Evolutionary conservation across 2,113 vertebrate species (phyloP), one percentile per base, ranked within the genome.

Genomic region (Paradisaea rubra): DNA sequence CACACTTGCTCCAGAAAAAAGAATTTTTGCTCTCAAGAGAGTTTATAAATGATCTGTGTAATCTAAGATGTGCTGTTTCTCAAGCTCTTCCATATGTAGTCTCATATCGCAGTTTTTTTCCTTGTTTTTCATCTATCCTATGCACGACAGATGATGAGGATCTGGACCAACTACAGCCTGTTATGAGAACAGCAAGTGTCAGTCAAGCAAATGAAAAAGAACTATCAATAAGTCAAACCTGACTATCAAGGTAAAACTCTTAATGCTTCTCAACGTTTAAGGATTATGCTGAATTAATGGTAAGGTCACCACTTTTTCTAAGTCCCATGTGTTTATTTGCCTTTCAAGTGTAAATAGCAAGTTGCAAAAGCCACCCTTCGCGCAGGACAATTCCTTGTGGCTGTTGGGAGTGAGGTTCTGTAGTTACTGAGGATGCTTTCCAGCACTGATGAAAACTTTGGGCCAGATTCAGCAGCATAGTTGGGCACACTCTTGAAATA

Each of bases 251-350:
- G 13, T 54, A 80, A 93, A 57, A 9, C 25, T 81, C 54, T 53
- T 86, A 89, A 76, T 47, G 31, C 63, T 89, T 91, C 66, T 63
- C 9, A 27, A 92, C 81, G 20, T 11, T 77, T 52, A 69, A 85
- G 93, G 89, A 73, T 71, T 85, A 90, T 85, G 61, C 28, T 88
- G 63, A 94, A 87, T 95, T 95, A 91, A 77, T 68, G 87, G 69
- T 74, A 81, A 91, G 60, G 78, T 90, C n/a, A 57, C 33, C 6
- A 42, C 8, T 71, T 88, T 88, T 91, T 84, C 35, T n/a, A 53
- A 64, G 37, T 77, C 44, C 4, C 8, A 1, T n/a, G 20, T 52
- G 15, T 86, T 93, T 86, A 17, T 95, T 85, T 92, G 65, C 42
- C 57, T 94, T 95, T 63, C 76, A 93, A 56, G 79, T 83, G 63